Evolutionary conservation across 2,797 vertebrate genomes (phyloP).

Genomic region (Etheostoma nigrum): DNA sequence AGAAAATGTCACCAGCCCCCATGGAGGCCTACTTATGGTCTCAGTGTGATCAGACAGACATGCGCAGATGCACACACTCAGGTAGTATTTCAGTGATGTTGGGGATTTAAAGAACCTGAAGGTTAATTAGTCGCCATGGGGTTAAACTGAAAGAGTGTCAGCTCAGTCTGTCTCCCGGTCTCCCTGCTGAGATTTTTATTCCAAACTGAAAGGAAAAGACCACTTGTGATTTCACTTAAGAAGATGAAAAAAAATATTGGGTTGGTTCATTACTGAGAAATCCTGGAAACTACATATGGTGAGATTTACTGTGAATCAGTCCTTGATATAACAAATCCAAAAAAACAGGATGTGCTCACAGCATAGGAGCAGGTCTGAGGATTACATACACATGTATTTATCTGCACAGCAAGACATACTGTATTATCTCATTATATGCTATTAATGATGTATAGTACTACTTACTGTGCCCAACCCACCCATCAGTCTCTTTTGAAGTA

Average conservation of each 20-base stretch:
- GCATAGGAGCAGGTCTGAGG: constrained; percentile 8
- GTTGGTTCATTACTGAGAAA: constrained; percentile 41
- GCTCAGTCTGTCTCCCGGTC: constrained; percentile 46
- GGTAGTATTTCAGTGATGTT: constrained; percentile 33
- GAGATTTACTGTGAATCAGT: neutral
- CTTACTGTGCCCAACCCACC: constrained; percentile 7
- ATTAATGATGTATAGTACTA: constrained; percentile 15
- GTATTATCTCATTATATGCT: neutral
- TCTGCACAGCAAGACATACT: constrained; percentile 1
- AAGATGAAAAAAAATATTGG: constrained; percentile 39
- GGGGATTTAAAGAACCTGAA: constrained; percentile 57
- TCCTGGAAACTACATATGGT: neutral
- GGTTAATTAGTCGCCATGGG: constrained; percentile 77
- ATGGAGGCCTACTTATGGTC: constrained; percentile 1
- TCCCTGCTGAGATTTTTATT: constrained; percentile 58
- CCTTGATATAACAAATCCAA: constrained; percentile 11
- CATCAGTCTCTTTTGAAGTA: constrained; percentile 9
- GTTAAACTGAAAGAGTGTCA: constrained; percentile 62
- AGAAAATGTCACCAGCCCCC: constrained; percentile 59
- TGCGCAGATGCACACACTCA: constrained; percentile 8
- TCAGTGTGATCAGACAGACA: constrained; percentile 27
- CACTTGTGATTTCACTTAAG: constrained; percentile 69
- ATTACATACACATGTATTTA: neutral
- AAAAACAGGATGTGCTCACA: neutral
- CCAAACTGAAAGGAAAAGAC: constrained; percentile 55